Conservation (phyloP, 1,140 invertebrate genomes). For the Semibalanus balanoides region DNA sequence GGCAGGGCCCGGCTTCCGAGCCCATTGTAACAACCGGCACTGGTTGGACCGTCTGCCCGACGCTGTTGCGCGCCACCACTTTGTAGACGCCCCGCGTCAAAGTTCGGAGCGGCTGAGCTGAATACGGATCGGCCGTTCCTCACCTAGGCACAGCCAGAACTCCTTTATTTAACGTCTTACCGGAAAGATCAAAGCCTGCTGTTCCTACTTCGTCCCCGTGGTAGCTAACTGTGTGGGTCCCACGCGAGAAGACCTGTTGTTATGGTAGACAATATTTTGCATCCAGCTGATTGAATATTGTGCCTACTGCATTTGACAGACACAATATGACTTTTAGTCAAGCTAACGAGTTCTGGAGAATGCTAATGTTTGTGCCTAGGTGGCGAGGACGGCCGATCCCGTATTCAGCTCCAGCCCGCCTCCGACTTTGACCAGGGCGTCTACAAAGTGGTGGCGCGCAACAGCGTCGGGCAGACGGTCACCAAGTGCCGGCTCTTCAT, state of each 20-base stretch:
- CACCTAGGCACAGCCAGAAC: no score
- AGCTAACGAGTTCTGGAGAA: no score
- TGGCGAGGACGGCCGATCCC: slow-evolving; percentile 47
- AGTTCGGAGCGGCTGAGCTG: slow-evolving; percentile 55
- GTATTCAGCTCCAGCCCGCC: slow-evolving; percentile 56
- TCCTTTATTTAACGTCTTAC: no score
- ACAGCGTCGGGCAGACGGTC: slow-evolving; percentile 43
- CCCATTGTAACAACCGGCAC: slow-evolving; percentile 35
- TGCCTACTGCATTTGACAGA: no score
- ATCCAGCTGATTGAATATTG: no score
- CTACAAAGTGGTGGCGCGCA: slow-evolving; percentile 89
- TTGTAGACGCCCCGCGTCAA: slow-evolving; percentile 88
- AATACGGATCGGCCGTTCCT: slow-evolving; percentile 53
- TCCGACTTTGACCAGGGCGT: slow-evolving; percentile 70
- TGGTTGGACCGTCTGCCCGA: slow-evolving; percentile 35
- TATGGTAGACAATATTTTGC: no score
- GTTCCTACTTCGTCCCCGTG: no score
- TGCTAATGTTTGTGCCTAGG: no score
- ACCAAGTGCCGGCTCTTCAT: slow-evolving; percentile 35
- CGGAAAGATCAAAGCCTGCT: no score
- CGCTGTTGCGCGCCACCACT: slow-evolving; percentile 76
- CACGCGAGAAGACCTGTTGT: no score
- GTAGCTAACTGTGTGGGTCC: no score
- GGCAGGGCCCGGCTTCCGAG: slow-evolving; percentile 38
- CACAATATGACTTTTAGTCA: no score